phyloP scores from a whole-genome alignment of 2,888 invertebrate genomes.

The Sinopyrophorus schimmeli region DNA sequence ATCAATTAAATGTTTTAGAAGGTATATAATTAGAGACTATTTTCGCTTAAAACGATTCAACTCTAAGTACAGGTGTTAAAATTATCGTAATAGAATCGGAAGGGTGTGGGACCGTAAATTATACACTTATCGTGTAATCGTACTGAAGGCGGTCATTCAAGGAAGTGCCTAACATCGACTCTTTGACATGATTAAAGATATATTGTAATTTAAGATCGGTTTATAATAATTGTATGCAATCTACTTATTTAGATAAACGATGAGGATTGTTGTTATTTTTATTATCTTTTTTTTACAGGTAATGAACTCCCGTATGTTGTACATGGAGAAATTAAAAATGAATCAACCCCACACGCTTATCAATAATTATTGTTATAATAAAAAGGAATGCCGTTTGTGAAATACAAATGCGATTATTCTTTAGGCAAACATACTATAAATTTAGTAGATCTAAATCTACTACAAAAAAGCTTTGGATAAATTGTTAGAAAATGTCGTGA shows the following conservation, averaged over 20 bases:
- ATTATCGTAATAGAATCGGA: constrained; percentile 55
- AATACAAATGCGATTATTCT: no score
- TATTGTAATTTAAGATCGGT: constrained; percentile 41
- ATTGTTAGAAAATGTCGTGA: no score
- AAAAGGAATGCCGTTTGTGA: no score
- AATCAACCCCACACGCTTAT: no score
- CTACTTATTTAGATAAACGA: constrained; percentile 38
- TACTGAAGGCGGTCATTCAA: constrained; percentile 39
- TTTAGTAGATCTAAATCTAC: no score
- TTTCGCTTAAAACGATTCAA: constrained; percentile 42
- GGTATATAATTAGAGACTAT: constrained; percentile 43
- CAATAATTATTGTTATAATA: no score
- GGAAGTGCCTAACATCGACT: constrained; percentile 38
- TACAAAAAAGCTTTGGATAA: no score
- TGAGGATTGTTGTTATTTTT: constrained; percentile 38
- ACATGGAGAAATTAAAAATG: no score
- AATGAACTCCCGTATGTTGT: no score
- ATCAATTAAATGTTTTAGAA: constrained; percentile 41
- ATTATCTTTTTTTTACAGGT: no score
- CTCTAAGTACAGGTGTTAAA: constrained; percentile 52
- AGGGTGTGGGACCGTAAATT: constrained; percentile 52
- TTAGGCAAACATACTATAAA: no score
- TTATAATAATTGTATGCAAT: constrained; percentile 36
- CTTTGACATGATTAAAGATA: constrained; percentile 40
- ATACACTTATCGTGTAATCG: constrained; percentile 48